These are phyloP conservation scores for Limosa lapponica DNA, from an alignment of 2,797 vertebrate genomes.

Conservation along the genomic window DNA sequence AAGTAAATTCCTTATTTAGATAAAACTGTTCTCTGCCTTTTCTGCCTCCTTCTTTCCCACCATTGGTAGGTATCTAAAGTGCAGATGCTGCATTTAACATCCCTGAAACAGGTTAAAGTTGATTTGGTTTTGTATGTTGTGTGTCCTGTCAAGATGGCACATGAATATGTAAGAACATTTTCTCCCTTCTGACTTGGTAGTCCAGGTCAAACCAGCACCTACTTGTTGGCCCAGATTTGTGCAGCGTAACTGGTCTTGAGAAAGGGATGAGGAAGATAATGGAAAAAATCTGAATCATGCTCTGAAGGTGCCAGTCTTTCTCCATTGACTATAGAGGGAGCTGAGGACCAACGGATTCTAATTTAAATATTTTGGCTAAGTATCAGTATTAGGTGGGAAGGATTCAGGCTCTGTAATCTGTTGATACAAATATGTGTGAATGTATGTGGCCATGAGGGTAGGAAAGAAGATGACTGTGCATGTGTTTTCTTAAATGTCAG, in stretches of 20 bases:
- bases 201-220: neutral
- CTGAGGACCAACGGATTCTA: neutral
- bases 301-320: neutral
- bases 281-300: neutral
- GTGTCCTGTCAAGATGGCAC: neutral
- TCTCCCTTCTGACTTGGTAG: neutral
- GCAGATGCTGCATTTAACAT: neutral
- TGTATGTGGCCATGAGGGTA: neutral
- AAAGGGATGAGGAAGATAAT: neutral
- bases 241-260: neutral
- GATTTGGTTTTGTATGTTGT: neutral
- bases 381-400: neutral
- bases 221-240: neutral
- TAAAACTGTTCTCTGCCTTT: neutral
- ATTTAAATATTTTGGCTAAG: neutral
- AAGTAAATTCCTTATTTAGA: neutral
- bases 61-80: neutral
- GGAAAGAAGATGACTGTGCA: neutral
- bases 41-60: neutral
- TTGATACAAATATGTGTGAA: neutral
- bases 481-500: neutral
- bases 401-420: neutral
- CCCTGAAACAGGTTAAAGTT: neutral
- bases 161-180: neutral
- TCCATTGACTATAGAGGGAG: neutral